These are phyloP conservation scores for Esox masquinongy DNA, from an alignment of 2,797 vertebrate species.

Conservation along the genomic window DNA sequence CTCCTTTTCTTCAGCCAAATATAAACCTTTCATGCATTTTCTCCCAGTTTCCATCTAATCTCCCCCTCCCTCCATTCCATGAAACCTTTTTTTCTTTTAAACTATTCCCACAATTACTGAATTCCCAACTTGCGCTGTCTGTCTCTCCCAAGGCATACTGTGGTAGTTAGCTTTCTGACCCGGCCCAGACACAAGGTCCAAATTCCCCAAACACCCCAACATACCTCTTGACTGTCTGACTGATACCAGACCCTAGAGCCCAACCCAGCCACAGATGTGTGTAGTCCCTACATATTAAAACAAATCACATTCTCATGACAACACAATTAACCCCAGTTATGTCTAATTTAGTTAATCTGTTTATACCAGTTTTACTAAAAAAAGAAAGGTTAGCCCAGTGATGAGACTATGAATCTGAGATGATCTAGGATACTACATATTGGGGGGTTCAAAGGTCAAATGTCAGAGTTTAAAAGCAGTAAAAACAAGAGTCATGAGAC, in stretches of 20 bases:
- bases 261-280: slow-evolving; percentile 24
- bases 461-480: slow-evolving; percentile 7
- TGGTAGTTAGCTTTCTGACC: slow-evolving; percentile 25
- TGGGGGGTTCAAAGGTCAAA: neutral
- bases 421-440: slow-evolving; percentile 3
- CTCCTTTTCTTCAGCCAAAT: neutral
- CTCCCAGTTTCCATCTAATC: slow-evolving; percentile 2
- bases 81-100: slow-evolving; percentile 16
- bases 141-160: slow-evolving; percentile 47
- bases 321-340: slow-evolving; percentile 4
- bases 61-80: slow-evolving; percentile 8
- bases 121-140: slow-evolving; percentile 38
- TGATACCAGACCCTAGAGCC: slow-evolving; percentile 47
- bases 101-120: slow-evolving; percentile 55
- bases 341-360: neutral
- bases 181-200: slow-evolving; percentile 2
- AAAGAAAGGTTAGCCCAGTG: neutral
- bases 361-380: slow-evolving; percentile 31
- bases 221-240: slow-evolving; percentile 24
- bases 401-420: slow-evolving; percentile 4
- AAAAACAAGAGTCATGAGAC: slow-evolving; percentile 4
- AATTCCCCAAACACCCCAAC: slow-evolving; percentile 27
- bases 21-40: neutral
- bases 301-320: slow-evolving; percentile 35
- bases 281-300: slow-evolving; percentile 7